phyloP scores from a whole-genome alignment of 2,797 vertebrate species.

The Sphaeramia orbicularis region DNA sequence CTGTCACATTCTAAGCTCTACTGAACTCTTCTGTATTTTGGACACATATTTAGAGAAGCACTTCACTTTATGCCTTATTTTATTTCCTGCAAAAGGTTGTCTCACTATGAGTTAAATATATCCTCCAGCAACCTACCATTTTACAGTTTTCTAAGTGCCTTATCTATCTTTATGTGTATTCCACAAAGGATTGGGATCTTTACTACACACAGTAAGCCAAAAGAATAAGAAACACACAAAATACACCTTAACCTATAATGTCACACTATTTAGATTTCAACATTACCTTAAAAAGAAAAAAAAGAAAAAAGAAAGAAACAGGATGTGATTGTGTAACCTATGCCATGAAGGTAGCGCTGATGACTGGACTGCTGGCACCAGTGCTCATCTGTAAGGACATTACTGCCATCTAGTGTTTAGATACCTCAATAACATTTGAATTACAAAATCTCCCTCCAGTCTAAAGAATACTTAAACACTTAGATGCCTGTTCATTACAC shows the following conservation, averaged over 20 bases:
- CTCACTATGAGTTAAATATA: no score
- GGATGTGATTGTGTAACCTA: conserved; percentile 8
- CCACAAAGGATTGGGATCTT: not conserved
- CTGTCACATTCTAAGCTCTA: not conserved
- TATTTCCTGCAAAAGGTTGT: no score
- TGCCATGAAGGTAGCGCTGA: conserved; percentile 5
- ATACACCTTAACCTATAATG: not conserved
- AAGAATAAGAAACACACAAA: not conserved
- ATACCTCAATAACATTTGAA: conserved; percentile 23
- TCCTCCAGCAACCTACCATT: no score
- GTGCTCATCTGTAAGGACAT: conserved; percentile 43
- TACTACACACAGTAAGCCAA: conserved; percentile 5
- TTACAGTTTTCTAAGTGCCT: not conserved
- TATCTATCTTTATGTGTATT: not conserved
- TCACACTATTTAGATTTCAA: conserved; percentile 1
- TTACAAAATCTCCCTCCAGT: conserved; percentile 8
- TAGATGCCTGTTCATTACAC: not conserved
- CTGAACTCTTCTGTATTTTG: conserved; percentile 6
- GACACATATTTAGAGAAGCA: not conserved
- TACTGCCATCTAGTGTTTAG: conserved; percentile 85
- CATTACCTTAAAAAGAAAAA: not conserved
- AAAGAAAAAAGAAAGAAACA: not conserved
- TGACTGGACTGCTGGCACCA: conserved; percentile 23
- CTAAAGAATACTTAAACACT: not conserved
- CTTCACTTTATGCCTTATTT: not conserved